Conservation (phyloP, 2,797 vertebrate genomes). For the Tachyglossus aculeatus region DNA sequence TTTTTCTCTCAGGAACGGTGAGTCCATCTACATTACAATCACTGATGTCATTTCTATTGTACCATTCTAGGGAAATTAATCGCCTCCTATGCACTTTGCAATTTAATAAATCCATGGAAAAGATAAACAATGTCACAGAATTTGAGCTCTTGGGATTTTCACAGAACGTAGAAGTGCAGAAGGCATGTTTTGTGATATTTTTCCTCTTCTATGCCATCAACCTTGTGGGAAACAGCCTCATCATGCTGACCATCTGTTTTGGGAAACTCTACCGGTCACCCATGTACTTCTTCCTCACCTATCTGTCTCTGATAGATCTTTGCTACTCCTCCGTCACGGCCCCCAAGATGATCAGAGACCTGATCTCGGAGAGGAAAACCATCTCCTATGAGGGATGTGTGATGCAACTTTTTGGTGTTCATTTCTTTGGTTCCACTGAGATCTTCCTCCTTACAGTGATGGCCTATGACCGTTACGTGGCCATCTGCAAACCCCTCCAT, state of each 20-base stretch:
- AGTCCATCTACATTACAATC: too few relatives aligned
- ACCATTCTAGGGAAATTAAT: too few relatives aligned
- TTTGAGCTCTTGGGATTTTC: slow-evolving; percentile 55
- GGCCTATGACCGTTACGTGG: slow-evolving; percentile 48
- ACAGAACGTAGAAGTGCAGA: slow-evolving; percentile 6
- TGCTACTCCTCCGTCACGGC: slow-evolving; percentile 44
- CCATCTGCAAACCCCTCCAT: slow-evolving; percentile 58
- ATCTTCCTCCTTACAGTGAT: slow-evolving; percentile 63
- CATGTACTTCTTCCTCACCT: slow-evolving; percentile 59
- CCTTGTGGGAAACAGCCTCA: slow-evolving; percentile 45
- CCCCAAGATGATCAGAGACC: slow-evolving; percentile 40
- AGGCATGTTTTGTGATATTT: slow-evolving; percentile 32
- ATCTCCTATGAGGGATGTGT: slow-evolving; percentile 43
- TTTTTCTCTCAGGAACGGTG: too few relatives aligned
- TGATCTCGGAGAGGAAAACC: slow-evolving; percentile 26
- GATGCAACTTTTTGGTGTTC: slow-evolving; percentile 28
- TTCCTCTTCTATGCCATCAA: slow-evolving; percentile 39
- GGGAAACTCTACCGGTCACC: slow-evolving; percentile 31
- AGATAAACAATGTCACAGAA: slow-evolving; percentile 29
- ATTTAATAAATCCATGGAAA: slow-evolving; percentile 11
- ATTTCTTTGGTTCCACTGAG: slow-evolving; percentile 66
- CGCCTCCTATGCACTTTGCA: too few relatives aligned
- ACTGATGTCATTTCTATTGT: too few relatives aligned
- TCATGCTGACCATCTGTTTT: slow-evolving; percentile 35
- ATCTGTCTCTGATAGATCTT: slow-evolving; percentile 53